Percentiles rank a stretch among this genome's conserved stretches.
phyloP scores from a whole-genome alignment of 2,113 vertebrate species.

The Delphinapterus leucas region DNA sequence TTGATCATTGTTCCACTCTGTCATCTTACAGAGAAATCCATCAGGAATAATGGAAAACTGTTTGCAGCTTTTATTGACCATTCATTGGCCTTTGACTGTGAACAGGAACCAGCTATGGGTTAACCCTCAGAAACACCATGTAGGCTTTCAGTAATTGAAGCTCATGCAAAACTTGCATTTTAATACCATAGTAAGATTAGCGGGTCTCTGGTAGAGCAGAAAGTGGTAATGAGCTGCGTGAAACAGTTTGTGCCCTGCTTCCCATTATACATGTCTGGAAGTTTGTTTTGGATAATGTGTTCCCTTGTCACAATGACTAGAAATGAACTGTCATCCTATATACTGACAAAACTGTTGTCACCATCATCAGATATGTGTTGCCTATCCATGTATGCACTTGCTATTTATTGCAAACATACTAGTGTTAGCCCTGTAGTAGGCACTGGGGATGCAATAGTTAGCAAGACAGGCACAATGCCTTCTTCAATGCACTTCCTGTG shows the following conservation, averaged over 20 bases:
- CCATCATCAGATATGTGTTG: background rate
- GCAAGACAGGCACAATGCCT: background rate
- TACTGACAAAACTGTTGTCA: background rate
- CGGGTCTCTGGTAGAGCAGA: background rate
- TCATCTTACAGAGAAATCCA: conserved; percentile 62
- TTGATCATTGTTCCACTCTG: conserved; percentile 50
- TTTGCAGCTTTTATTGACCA: conserved; percentile 62
- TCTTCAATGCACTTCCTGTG: background rate
- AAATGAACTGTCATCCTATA: background rate
- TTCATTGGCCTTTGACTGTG: conserved; percentile 65
- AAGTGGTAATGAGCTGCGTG: background rate
- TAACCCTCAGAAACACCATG: conserved; percentile 60
- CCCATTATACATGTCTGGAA: background rate
- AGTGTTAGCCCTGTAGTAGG: background rate
- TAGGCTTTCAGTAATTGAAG: conserved; percentile 55
- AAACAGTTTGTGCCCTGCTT: background rate
- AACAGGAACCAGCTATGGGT: conserved; percentile 63
- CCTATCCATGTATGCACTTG: background rate
- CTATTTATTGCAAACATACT: background rate
- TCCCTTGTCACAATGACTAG: background rate
- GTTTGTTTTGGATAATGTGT: background rate
- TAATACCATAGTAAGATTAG: background rate
- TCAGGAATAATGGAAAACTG: conserved; percentile 59
- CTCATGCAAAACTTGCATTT: conserved; percentile 42
- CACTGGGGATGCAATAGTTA: background rate